Conservation (phyloP, 2,797 vertebrate genomes). For the Falco peregrinus region DNA sequence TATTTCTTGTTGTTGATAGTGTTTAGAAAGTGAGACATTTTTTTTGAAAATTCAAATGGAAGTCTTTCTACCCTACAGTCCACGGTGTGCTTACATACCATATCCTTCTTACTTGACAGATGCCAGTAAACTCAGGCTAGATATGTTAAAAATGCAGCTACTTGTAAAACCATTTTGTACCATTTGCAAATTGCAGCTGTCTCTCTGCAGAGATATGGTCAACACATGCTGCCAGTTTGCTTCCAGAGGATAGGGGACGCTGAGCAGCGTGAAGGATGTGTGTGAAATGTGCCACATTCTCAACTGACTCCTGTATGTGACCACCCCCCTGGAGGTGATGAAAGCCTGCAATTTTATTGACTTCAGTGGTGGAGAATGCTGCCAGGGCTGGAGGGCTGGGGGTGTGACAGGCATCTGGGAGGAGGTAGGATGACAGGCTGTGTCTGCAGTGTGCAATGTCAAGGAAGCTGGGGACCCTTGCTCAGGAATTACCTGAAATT, state of each 20-base stretch:
- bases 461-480: not conserved
- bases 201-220: not conserved
- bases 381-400: fast-evolving
- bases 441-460: fast-evolving
- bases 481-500: not conserved
- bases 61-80: not conserved
- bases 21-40: not conserved
- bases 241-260: fast-evolving
- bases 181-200: conserved; percentile 41
- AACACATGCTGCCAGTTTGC: not conserved
- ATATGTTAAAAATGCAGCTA: conserved; percentile 22
- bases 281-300: not conserved
- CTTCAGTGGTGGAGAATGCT: not conserved
- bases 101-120: not conserved
- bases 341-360: not conserved
- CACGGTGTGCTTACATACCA: not conserved
- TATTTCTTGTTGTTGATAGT: not conserved
- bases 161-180: conserved; percentile 29
- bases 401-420: fast-evolving
- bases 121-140: not conserved
- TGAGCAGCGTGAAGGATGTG: not conserved
- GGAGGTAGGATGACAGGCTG: not conserved
- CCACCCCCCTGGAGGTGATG: not conserved
- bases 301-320: not conserved
- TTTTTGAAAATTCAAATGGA: not conserved